Evolutionary conservation across 2,113 vertebrate genomes (phyloP).

Genomic region (Heloderma charlesbogerti): DNA sequence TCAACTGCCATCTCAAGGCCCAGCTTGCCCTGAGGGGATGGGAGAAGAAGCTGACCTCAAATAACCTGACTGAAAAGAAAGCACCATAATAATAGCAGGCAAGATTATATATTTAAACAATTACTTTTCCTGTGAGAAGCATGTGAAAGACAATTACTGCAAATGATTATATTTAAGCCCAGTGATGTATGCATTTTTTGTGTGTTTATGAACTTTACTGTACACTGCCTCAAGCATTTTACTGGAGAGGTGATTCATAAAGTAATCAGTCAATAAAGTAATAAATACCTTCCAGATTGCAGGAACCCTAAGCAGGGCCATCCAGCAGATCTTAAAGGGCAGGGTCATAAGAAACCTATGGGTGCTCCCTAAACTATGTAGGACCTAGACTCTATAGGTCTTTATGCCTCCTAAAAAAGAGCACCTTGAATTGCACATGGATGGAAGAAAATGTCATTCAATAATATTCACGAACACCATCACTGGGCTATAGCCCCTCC

Average conservation of each 20-base stretch:
- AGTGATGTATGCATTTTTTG: not conserved
- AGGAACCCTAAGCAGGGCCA: not conserved
- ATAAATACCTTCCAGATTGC: not conserved
- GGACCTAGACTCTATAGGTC: not conserved
- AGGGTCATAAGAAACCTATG: not conserved
- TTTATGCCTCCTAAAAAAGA: not conserved
- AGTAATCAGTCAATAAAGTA: not conserved
- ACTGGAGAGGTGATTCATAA: not conserved
- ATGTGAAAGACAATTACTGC: not conserved
- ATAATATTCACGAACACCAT: not conserved
- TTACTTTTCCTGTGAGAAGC: not conserved
- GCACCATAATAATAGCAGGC: not conserved
- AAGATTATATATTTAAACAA: not conserved
- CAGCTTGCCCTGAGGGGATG: not conserved
- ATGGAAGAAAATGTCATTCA: not conserved
- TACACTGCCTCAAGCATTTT: not conserved
- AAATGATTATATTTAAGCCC: not conserved
- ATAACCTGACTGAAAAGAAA: not conserved
- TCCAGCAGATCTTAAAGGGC: not conserved
- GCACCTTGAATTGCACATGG: not conserved
- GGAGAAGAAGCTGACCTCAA: not conserved
- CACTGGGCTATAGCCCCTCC: not conserved
- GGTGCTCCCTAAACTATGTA: not conserved
- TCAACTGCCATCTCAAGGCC: not conserved
- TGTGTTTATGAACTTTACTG: not conserved